Percentiles rank a stretch among this genome's conserved stretches.
Evolutionary conservation across 2,113 vertebrate genomes (phyloP).

Genomic region (Parus major): DNA sequence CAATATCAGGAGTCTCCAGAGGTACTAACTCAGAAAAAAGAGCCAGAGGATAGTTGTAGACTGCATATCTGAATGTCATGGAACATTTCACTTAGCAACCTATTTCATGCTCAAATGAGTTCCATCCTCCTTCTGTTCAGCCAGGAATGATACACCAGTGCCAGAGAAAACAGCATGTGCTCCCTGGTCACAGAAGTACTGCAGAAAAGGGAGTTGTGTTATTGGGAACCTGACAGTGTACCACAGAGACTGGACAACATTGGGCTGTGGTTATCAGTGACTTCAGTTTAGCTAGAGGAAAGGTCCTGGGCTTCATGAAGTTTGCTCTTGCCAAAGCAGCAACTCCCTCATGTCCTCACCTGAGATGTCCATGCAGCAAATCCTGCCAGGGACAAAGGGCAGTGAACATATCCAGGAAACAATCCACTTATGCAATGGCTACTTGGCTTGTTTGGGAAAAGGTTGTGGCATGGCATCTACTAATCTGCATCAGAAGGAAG

Average conservation of each 20-base stretch:
- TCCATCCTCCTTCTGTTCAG: neutral
- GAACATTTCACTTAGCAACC: neutral
- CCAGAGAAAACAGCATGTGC: neutral
- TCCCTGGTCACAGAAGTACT: neutral
- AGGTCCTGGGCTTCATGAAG: neutral
- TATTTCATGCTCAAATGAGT: neutral
- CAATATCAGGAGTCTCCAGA: neutral
- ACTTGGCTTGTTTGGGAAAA: neutral
- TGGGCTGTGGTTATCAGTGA: neutral
- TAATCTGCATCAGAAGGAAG: conserved; percentile 24
- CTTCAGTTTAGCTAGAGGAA: neutral
- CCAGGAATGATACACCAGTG: neutral
- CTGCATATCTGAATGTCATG: neutral
- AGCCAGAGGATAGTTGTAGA: neutral
- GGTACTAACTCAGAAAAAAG: neutral
- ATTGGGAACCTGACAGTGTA: neutral
- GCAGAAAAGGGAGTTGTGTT: neutral
- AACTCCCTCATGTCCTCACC: neutral
- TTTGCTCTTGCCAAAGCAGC: neutral
- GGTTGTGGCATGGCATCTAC: neutral
- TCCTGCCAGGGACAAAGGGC: neutral
- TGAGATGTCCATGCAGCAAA: neutral
- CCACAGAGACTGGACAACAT: neutral
- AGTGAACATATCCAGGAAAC: neutral
- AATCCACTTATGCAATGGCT: neutral